phyloP scores from a whole-genome alignment of 2,113 vertebrate species.

The Heliornis fulica region DNA sequence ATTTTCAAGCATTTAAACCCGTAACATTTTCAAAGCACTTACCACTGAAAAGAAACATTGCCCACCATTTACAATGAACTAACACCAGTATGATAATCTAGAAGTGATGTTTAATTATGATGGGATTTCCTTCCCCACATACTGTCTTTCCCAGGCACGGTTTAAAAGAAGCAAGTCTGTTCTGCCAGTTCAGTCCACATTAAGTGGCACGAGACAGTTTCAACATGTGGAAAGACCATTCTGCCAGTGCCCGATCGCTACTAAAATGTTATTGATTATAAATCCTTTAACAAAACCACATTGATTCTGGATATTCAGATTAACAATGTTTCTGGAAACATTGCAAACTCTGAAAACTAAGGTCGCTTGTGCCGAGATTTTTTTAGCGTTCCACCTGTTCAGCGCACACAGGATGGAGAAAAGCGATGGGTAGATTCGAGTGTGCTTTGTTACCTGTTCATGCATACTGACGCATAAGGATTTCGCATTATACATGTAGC shows the following conservation, averaged over 20 bases:
- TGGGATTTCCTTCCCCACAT: background rate
- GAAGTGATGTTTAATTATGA: background rate
- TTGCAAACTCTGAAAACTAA: background rate
- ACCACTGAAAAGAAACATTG: background rate
- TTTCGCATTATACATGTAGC: background rate
- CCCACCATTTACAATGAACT: background rate
- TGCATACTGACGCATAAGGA: background rate
- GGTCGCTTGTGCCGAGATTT: background rate
- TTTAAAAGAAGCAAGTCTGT: slow-evolving; percentile 13
- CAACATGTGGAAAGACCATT: background rate
- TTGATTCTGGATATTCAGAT: background rate
- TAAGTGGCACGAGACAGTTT: background rate
- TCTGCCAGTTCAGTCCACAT: slow-evolving; percentile 10
- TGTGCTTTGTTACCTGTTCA: background rate
- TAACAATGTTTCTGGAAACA: background rate
- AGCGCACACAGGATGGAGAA: background rate
- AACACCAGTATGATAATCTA: slow-evolving; percentile 38
- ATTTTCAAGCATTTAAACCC: background rate
- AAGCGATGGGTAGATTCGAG: background rate
- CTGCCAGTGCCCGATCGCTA: background rate
- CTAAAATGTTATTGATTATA: slow-evolving; percentile 6
- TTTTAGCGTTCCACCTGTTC: background rate
- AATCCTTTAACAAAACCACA: slow-evolving; percentile 20
- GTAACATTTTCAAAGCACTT: background rate
- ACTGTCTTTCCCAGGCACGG: background rate